Percentiles rank a stretch among this genome's conserved stretches.
These are phyloP conservation scores for Steinernema hermaphroditum DNA, from an alignment of 2,888 invertebrate species.

Conservation along the genomic window DNA sequence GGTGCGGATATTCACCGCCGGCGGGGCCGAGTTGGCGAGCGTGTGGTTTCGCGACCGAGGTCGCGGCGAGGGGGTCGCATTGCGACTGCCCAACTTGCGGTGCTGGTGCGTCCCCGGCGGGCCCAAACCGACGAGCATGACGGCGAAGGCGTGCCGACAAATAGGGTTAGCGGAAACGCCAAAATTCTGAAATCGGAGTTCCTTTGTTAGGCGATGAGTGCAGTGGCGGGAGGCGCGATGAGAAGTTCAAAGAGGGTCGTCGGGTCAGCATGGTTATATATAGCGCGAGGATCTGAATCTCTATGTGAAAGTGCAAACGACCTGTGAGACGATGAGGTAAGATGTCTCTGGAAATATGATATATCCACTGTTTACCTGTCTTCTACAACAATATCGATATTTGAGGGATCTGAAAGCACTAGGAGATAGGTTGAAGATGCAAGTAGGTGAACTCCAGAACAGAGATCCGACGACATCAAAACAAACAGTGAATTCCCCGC, in stretches of 20 bases:
- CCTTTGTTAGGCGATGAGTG: neutral
- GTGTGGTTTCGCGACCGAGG: constrained; percentile 39
- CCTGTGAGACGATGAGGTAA: too few relatives aligned
- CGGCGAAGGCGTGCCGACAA: constrained; percentile 9
- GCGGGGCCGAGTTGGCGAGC: constrained; percentile 38
- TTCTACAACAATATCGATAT: too few relatives aligned
- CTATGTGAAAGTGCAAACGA: too few relatives aligned
- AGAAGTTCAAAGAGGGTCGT: neutral
- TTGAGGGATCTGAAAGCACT: too few relatives aligned
- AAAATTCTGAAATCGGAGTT: neutral
- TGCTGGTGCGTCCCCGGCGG: constrained; percentile 15
- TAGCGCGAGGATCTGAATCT: too few relatives aligned
- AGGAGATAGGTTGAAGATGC: too few relatives aligned
- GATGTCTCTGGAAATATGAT: too few relatives aligned
- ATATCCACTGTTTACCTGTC: too few relatives aligned
- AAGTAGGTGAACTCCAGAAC: too few relatives aligned
- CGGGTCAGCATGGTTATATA: too few relatives aligned
- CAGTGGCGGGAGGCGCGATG: neutral
- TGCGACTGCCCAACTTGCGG: constrained; percentile 22
- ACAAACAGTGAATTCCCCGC: too few relatives aligned
- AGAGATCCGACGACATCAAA: too few relatives aligned
- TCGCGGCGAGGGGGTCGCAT: constrained; percentile 27
- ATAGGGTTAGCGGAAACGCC: constrained; percentile 11
- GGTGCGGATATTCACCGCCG: constrained; percentile 39
- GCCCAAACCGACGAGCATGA: constrained; percentile 15